A percentile compares a stretch with the other conserved stretches of the same genome.
phyloP scores from a whole-genome alignment of 2,797 vertebrate genomes.

The Peromyscus nudipes region DNA sequence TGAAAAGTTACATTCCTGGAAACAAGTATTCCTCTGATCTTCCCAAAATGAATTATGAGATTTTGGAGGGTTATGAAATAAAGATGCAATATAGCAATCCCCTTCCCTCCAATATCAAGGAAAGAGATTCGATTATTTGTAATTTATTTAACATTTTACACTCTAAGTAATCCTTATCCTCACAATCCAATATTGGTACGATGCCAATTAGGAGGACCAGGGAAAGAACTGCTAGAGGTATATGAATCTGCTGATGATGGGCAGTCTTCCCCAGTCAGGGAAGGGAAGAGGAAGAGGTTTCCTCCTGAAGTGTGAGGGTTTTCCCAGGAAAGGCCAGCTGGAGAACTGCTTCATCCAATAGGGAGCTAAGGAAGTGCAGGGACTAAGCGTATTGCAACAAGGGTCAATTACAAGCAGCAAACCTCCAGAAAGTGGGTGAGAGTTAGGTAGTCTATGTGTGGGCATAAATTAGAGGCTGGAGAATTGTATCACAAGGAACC shows the following conservation, averaged over 20 bases:
- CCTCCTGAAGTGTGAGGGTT: background rate
- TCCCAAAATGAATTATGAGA: background rate
- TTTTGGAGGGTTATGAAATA: background rate
- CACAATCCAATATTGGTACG: slow-evolving; percentile 25
- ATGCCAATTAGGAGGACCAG: background rate
- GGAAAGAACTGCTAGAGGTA: background rate
- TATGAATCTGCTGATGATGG: background rate
- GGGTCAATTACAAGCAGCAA: background rate
- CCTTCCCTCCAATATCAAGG: background rate
- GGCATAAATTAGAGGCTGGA: background rate
- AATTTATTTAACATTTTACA: slow-evolving; percentile 18
- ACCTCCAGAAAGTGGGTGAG: background rate
- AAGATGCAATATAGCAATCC: background rate
- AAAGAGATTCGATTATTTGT: background rate
- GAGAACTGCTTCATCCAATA: background rate
- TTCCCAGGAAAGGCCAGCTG: background rate
- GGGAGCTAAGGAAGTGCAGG: no score
- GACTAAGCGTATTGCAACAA: background rate
- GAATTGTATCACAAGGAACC: background rate
- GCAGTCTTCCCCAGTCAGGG: background rate
- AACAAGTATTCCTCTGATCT: background rate
- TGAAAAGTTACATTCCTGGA: background rate
- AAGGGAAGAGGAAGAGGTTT: background rate
- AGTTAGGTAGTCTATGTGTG: background rate
- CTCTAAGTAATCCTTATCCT: background rate